These are phyloP conservation scores for Drosophila barbarae DNA, from an alignment of 2,888 invertebrate genomes.

Conservation along the genomic window DNA sequence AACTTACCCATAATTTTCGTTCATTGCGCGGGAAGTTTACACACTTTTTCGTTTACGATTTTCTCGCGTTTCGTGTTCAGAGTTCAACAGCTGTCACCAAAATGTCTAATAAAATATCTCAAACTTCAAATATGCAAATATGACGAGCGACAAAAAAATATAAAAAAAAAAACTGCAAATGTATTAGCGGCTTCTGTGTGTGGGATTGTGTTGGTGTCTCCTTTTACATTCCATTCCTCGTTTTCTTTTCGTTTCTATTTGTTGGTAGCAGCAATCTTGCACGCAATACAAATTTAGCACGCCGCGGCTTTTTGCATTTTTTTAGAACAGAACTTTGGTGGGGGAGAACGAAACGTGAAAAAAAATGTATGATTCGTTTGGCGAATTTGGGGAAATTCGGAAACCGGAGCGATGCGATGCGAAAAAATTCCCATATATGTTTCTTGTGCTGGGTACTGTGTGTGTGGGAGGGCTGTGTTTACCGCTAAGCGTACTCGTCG, in stretches of 20 bases:
- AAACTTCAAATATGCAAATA: constrained; percentile 10
- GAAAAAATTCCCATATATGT: constrained; percentile 6
- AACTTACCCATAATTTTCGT: constrained; percentile 24
- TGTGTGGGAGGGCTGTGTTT: constrained; percentile 52
- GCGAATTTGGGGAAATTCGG: neutral
- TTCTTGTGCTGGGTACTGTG: constrained; percentile 3
- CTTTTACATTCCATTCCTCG: constrained; percentile 21
- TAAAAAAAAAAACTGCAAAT: constrained; percentile 5
- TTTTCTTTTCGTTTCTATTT: constrained; percentile 32
- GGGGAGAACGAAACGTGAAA: constrained; percentile 24
- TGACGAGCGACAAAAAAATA: constrained; percentile 5
- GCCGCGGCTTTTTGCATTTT: constrained; percentile 53
- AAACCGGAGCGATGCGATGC: constrained; percentile 13
- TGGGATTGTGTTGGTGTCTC: constrained; percentile 26
- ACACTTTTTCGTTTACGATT: constrained; percentile 8
- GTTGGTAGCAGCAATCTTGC: constrained; percentile 53
- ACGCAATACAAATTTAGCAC: constrained; percentile 50
- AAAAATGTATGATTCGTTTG: constrained; percentile 11
- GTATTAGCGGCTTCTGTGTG: constrained; percentile 16
- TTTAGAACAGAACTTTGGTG: constrained; percentile 17
- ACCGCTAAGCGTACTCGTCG: constrained; percentile 68
- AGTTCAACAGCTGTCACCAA: constrained; percentile 45
- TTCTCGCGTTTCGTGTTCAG: constrained; percentile 6
- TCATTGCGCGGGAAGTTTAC: constrained; percentile 25
- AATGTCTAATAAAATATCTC: constrained; percentile 23